A percentile compares a stretch with the other conserved stretches of the same genome.
phyloP scores from a whole-genome alignment of 2,888 invertebrate genomes.

The Gandaritis pyraliata region DNA sequence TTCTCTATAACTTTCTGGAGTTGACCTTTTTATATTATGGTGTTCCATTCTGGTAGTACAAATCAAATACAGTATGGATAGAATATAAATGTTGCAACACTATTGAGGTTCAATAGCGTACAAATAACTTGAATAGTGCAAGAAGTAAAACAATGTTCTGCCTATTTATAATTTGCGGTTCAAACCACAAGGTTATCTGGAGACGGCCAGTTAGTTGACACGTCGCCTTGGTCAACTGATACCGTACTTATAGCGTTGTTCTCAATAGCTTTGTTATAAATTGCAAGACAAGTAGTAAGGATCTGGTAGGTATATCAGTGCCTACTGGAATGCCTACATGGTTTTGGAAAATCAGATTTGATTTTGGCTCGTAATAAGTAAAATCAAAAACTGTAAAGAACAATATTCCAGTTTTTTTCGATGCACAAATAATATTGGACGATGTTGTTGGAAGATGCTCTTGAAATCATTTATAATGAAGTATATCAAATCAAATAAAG shows the following conservation, averaged over 20 bases:
- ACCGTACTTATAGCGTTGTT: constrained; percentile 37
- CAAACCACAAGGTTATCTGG: constrained; percentile 59
- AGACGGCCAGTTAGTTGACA: constrained; percentile 54
- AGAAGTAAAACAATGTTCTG: constrained; percentile 35
- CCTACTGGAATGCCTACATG: not conserved
- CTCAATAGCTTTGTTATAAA: constrained; percentile 38
- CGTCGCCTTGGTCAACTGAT: constrained; percentile 55
- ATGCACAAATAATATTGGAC: not conserved
- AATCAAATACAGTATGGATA: too few relatives aligned
- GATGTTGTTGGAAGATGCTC: not conserved
- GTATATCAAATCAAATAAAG: too few relatives aligned
- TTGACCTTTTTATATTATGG: too few relatives aligned
- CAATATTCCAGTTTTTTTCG: not conserved
- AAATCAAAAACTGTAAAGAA: constrained; percentile 1
- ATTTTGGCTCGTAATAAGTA: not conserved
- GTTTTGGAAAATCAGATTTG: not conserved
- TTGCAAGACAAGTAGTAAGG: constrained; percentile 24
- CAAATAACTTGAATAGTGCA: constrained; percentile 28
- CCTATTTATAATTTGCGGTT: constrained; percentile 50
- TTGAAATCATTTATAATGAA: not conserved
- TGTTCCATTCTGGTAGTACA: too few relatives aligned
- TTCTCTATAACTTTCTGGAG: too few relatives aligned
- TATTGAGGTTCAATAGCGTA: too few relatives aligned
- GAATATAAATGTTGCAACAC: too few relatives aligned
- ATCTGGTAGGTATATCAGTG: not conserved